A percentile compares a stretch with the other conserved stretches of the same genome.
Evolutionary conservation across 2,888 invertebrate genomes (phyloP).

Genomic region (Machimus rusticus): DNA sequence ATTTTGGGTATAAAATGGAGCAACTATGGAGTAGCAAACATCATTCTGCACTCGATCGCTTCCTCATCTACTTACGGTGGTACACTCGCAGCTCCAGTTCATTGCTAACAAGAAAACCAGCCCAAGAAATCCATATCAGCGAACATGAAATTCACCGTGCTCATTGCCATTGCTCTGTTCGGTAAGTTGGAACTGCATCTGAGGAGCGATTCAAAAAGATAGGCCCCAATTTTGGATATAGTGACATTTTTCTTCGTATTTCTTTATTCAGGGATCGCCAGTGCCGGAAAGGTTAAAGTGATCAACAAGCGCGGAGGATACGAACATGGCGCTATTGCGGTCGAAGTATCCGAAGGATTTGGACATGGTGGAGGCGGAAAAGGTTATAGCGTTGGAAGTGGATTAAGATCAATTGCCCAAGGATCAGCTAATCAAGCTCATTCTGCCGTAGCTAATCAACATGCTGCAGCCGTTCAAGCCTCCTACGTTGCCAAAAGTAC

Average conservation of each 20-base stretch:
- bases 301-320: conserved; percentile 22
- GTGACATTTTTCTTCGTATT: conserved; percentile 29
- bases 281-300: conserved; percentile 33
- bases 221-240: background rate
- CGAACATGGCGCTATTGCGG: conserved; percentile 7
- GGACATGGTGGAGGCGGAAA: conserved; percentile 33
- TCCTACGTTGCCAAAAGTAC: conserved; percentile 82
- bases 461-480: conserved; percentile 78
- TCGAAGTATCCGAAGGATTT: background rate
- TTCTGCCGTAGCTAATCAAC: conserved; percentile 75
- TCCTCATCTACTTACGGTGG: conserved; percentile 37
- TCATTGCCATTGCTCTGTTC: conserved; percentile 24
- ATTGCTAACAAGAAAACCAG: conserved; percentile 8
- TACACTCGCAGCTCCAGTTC: conserved; percentile 19
- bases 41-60: conserved; percentile 30
- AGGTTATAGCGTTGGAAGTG: conserved; percentile 67
- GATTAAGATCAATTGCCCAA: conserved; percentile 74
- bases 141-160: conserved; percentile 16
- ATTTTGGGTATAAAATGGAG: conserved; percentile 38
- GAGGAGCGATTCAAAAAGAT: background rate
- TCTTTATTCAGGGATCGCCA: conserved; percentile 9
- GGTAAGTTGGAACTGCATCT: conserved; percentile 21
- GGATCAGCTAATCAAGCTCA: conserved; percentile 80
- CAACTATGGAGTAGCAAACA: conserved; percentile 30
- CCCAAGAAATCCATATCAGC: background rate